These are phyloP conservation scores for Microcebus ravelobensis DNA, from an alignment of 2,113 vertebrate genomes.

Conservation along the genomic window DNA sequence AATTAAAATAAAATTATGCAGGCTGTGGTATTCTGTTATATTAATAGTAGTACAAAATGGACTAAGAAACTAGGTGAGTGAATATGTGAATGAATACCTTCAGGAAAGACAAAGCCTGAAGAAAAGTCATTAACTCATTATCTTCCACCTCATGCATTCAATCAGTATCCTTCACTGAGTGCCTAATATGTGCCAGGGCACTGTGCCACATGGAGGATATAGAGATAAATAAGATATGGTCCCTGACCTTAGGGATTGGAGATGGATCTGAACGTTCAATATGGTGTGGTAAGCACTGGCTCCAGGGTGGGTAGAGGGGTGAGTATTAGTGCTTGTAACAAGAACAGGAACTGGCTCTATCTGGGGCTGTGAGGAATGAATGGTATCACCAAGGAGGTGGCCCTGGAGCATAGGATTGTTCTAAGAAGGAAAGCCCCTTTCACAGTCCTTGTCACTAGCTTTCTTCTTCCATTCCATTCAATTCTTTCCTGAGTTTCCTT, in stretches of 20 bases:
- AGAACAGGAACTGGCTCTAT: not conserved
- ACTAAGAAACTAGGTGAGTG: not conserved
- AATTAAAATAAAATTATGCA: not conserved
- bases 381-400: not conserved
- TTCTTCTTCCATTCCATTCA: not conserved
- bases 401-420: not conserved
- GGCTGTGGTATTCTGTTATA: not conserved
- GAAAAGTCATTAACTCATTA: not conserved
- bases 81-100: not conserved
- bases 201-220: conserved; percentile 17
- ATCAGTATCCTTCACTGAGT: conserved; percentile 31
- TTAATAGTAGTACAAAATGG: not conserved
- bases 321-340: not conserved
- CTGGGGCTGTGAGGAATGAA: not conserved
- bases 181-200: not conserved
- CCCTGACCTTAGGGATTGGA: conserved; percentile 4
- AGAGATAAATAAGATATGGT: conserved; percentile 52
- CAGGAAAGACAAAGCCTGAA: not conserved
- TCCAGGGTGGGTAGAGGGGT: not conserved
- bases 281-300: not conserved
- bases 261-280: not conserved
- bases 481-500: not conserved
- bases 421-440: not conserved
- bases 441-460: not conserved
- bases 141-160: not conserved